These are phyloP conservation scores for Syrrhaptes paradoxus DNA, from an alignment of 2,113 vertebrate species.

Conservation along the genomic window DNA sequence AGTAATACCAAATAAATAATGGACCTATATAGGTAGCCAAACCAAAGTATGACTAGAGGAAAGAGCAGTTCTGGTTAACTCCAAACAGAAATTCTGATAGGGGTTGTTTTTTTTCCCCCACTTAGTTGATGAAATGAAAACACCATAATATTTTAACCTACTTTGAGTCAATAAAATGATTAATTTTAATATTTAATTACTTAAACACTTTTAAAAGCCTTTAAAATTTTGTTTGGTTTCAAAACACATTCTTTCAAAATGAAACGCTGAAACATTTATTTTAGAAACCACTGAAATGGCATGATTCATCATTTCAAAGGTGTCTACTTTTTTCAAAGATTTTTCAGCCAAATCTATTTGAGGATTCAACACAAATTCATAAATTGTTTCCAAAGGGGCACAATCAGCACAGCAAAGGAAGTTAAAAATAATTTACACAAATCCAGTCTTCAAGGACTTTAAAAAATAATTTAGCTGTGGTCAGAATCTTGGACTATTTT, in stretches of 20 bases:
- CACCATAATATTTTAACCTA: not conserved
- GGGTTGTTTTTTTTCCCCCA: not conserved
- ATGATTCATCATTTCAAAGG: not conserved
- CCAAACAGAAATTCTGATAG: not conserved
- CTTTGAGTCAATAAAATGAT: not conserved
- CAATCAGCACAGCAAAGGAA: not conserved
- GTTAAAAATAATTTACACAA: slow-evolving; percentile 10
- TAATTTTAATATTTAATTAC: not conserved
- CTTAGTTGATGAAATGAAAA: not conserved
- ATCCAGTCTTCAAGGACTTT: slow-evolving; percentile 31
- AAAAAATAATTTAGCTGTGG: slow-evolving; percentile 60
- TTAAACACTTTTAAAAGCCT: not conserved
- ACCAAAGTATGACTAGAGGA: not conserved
- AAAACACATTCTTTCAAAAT: slow-evolving; percentile 3
- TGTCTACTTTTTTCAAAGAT: not conserved
- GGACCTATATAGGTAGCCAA: not conserved
- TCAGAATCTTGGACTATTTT: slow-evolving; percentile 51
- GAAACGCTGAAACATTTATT: not conserved
- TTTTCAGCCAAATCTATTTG: not conserved
- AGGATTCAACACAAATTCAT: not conserved
- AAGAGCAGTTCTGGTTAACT: not conserved
- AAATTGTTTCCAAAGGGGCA: not conserved
- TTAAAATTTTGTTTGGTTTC: not conserved
- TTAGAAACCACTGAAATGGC: not conserved
- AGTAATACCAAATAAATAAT: not conserved